These are phyloP conservation scores for Glossosoma conforme DNA, from an alignment of 1,140 invertebrate species.

Conservation along the genomic window DNA sequence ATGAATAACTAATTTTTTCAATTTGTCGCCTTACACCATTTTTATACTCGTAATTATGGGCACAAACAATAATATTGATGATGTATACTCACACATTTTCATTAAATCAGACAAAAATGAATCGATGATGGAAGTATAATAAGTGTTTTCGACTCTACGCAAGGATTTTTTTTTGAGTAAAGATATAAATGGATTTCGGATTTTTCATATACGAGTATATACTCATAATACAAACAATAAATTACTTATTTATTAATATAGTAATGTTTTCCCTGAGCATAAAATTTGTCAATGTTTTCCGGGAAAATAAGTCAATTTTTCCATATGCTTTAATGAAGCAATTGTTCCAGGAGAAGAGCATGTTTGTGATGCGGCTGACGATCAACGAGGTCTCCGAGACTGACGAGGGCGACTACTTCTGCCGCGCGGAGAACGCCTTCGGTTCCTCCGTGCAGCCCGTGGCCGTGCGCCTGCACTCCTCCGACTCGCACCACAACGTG, in stretches of 20 bases:
- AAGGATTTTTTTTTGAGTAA: no score
- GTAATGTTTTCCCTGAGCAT: background rate
- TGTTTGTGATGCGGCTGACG: conserved; percentile 66
- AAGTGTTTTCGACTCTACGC: no score
- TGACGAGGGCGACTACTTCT: conserved; percentile 74
- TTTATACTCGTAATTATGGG: no score
- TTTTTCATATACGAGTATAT: no score
- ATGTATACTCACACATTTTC: no score
- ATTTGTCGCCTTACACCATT: no score
- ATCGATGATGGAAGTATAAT: no score
- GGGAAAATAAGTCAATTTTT: background rate
- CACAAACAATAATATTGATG: no score
- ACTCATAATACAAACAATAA: background rate
- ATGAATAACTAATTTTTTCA: no score
- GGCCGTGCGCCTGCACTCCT: conserved; percentile 61
- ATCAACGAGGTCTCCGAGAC: conserved; percentile 64
- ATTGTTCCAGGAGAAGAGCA: conserved; percentile 46
- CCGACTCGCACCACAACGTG: conserved; percentile 60
- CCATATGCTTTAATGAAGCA: background rate
- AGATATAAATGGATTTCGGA: no score
- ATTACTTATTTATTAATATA: background rate
- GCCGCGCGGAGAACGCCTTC: conserved; percentile 75
- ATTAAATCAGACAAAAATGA: no score
- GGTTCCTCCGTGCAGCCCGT: conserved; percentile 65
- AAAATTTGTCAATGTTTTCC: background rate